These are phyloP conservation scores for Rattus rattus DNA, from an alignment of 2,113 vertebrate genomes.

Conservation along the genomic window DNA sequence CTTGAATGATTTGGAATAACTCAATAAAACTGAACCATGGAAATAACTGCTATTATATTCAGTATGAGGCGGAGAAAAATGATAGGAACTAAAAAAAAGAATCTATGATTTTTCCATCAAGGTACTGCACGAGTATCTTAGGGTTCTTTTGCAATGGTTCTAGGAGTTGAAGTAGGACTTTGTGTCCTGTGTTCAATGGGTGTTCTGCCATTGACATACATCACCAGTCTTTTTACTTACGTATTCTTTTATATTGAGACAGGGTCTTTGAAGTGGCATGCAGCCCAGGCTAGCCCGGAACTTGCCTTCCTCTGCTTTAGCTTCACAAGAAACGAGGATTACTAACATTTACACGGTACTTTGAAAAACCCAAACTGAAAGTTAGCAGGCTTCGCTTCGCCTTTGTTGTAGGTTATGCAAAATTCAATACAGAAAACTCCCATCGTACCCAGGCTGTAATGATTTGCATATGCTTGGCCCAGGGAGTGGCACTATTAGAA, in stretches of 20 bases:
- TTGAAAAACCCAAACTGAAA: not conserved
- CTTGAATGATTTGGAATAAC: slow-evolving; percentile 21
- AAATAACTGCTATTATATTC: not conserved
- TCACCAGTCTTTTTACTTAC: not conserved
- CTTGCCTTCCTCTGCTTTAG: not conserved
- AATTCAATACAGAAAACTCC: not conserved
- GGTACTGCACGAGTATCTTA: not conserved
- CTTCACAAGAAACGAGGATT: not conserved
- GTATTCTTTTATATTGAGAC: not conserved
- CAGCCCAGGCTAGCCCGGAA: not conserved
- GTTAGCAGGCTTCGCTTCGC: not conserved
- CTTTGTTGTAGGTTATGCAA: not conserved
- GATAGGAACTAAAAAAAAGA: not conserved
- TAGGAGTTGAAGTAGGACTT: not conserved
- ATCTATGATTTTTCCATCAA: not conserved
- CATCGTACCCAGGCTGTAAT: too few species aligned
- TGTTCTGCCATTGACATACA: not conserved
- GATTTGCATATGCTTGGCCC: too few species aligned
- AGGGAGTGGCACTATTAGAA: too few species aligned
- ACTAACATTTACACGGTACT: not conserved
- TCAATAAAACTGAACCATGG: slow-evolving; percentile 26
- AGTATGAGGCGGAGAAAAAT: not conserved
- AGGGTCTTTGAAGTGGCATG: not conserved
- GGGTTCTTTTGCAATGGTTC: not conserved
- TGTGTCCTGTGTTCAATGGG: too few species aligned